A percentile compares a stretch with the other conserved stretches of the same genome.
Evolutionary conservation across 2,113 vertebrate genomes (phyloP).

Genomic region (Brevimyrus niger): DNA sequence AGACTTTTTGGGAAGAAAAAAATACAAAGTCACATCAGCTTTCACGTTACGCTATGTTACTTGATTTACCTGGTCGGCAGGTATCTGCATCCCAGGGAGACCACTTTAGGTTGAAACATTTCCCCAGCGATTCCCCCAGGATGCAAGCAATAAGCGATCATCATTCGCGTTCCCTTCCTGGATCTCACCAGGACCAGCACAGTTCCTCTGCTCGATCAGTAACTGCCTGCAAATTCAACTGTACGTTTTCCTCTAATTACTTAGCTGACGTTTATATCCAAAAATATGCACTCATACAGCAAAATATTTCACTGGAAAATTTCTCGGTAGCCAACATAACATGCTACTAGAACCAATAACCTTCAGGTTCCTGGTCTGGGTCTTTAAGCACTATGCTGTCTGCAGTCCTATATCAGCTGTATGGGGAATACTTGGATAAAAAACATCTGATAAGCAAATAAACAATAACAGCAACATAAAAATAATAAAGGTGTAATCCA

Average conservation of each 20-base stretch:
- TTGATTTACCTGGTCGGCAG: neutral
- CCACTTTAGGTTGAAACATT: neutral
- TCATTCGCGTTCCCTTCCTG: neutral
- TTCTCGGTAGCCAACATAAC: neutral
- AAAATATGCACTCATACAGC: neutral
- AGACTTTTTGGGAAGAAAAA: neutral
- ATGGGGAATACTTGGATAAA: neutral
- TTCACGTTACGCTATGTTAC: neutral
- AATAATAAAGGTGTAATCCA: slow-evolving; percentile 77
- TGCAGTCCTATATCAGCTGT: neutral
- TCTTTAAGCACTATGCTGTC: neutral
- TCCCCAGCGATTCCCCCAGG: neutral
- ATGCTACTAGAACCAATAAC: neutral
- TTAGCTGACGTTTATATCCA: neutral
- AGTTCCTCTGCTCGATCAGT: neutral
- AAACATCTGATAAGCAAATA: neutral
- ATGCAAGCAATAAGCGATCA: neutral
- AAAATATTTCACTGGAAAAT: neutral
- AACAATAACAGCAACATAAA: neutral
- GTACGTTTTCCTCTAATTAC: neutral
- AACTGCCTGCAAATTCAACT: neutral
- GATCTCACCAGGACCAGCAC: neutral
- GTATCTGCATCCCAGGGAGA: neutral
- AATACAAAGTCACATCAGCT: neutral
- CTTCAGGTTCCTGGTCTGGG: neutral